A percentile compares a stretch with the other conserved stretches of the same genome.
phyloP scores from a whole-genome alignment of 2,797 vertebrate genomes.

The Borostomias antarcticus region DNA sequence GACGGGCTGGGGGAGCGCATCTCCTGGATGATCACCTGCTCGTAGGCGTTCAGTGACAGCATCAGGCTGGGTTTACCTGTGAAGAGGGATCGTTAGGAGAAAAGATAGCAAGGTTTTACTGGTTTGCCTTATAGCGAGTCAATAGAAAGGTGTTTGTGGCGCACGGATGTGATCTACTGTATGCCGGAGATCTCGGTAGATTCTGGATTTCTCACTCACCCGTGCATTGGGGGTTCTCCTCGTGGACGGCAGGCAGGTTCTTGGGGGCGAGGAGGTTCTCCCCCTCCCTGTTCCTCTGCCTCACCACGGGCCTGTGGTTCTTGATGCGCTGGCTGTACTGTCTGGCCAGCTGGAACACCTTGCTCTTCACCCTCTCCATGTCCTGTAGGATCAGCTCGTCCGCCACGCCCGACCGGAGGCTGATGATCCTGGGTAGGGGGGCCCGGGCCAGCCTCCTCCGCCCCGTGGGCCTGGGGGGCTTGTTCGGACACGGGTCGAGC shows the following conservation, averaged over 20 bases:
- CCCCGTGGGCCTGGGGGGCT: constrained; percentile 36
- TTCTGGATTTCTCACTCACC: constrained; percentile 59
- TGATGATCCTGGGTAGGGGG: constrained; percentile 68
- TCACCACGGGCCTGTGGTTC: constrained; percentile 70
- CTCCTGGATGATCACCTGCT: constrained; percentile 70
- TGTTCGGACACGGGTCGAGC: constrained; percentile 46
- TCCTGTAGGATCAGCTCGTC: constrained; percentile 78
- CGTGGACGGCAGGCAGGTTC: constrained; percentile 62
- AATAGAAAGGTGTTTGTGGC: background rate
- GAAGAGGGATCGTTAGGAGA: constrained; percentile 11
- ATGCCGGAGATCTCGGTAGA: background rate
- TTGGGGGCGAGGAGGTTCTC: constrained; percentile 58
- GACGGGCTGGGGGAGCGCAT: constrained; percentile 64
- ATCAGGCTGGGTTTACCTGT: constrained; percentile 75
- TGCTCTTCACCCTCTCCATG: constrained; percentile 85
- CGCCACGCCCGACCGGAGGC: constrained; percentile 61
- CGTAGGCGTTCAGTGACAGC: constrained; percentile 59
- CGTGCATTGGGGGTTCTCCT: constrained; percentile 69
- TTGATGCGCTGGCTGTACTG: constrained; percentile 97
- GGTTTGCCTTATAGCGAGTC: background rate
- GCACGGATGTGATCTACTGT: background rate
- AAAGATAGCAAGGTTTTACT: background rate
- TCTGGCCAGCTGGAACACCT: constrained; percentile 92
- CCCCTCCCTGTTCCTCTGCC: constrained; percentile 54
- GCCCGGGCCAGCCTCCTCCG: constrained; percentile 42